A percentile compares a stretch with the other conserved stretches of the same genome.
These are phyloP conservation scores for Trinectes maculatus DNA, from an alignment of 2,113 vertebrate genomes.

Conservation along the genomic window DNA sequence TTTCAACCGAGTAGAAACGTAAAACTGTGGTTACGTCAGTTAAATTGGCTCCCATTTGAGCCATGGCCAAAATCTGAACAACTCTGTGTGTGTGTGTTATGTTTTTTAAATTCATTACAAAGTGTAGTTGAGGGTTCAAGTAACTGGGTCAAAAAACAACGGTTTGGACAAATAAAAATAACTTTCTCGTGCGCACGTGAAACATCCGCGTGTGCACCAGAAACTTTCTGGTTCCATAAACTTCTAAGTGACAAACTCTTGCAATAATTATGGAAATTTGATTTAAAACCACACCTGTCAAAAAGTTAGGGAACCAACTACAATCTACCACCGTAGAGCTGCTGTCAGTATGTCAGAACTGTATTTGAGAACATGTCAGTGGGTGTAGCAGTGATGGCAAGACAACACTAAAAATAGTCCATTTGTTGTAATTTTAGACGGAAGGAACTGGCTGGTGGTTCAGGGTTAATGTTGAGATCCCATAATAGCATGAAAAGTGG, in stretches of 20 bases:
- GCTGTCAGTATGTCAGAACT: too few species aligned
- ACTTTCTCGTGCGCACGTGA: too few species aligned
- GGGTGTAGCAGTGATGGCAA: too few species aligned
- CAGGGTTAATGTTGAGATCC: neutral
- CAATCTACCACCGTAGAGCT: too few species aligned
- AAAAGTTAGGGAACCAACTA: too few species aligned
- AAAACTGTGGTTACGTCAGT: slow-evolving; percentile 66
- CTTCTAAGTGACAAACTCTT: too few species aligned
- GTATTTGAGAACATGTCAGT: too few species aligned
- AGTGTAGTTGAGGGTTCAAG: neutral
- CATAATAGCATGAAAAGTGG: neutral
- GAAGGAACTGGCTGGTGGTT: neutral
- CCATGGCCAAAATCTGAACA: slow-evolving; percentile 32
- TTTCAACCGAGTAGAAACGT: slow-evolving; percentile 61
- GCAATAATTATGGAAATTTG: too few species aligned
- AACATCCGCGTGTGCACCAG: too few species aligned
- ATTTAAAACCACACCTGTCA: too few species aligned
- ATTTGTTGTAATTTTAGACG: neutral
- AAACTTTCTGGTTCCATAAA: too few species aligned
- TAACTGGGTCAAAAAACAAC: neutral
- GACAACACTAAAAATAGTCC: too few species aligned
- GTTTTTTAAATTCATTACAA: slow-evolving; percentile 15
- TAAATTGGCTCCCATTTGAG: slow-evolving; percentile 58
- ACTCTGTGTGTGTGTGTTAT: slow-evolving; percentile 20
- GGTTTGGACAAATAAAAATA: neutral